Conservation (phyloP, 2,797 vertebrate genomes). For the Vultur gryphus region DNA sequence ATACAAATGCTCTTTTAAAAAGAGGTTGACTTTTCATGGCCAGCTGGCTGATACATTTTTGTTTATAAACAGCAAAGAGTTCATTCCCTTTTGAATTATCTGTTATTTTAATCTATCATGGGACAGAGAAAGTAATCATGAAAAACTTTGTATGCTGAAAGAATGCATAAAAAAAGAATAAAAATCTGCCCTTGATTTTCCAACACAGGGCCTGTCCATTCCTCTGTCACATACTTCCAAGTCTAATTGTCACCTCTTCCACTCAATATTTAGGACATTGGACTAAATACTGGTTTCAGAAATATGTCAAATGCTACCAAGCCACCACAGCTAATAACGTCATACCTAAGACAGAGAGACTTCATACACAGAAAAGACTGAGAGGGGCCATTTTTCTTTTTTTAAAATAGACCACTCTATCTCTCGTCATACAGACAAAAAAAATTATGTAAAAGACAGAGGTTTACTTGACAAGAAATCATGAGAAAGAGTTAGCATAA, state of each 20-base stretch:
- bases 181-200: background rate
- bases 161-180: background rate
- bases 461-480: background rate
- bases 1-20: background rate
- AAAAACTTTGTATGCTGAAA: background rate
- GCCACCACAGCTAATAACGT: background rate
- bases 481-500: background rate
- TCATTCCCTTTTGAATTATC: background rate
- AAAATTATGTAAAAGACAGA: background rate
- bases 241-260: background rate
- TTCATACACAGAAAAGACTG: background rate
- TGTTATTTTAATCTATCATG: background rate
- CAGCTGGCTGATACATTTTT: background rate
- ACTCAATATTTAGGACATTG: background rate
- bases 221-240: background rate
- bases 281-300: background rate
- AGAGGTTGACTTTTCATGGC: background rate
- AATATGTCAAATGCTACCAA: background rate
- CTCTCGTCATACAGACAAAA: background rate
- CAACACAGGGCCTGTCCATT: background rate
- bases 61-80: background rate
- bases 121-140: background rate
- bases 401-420: background rate
- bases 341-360: background rate
- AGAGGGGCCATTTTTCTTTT: background rate